Percentiles rank a stretch among this genome's conserved stretches.
These are phyloP conservation scores for Ceraclea dissimilis DNA, from an alignment of 2,888 invertebrate species.

Conservation along the genomic window DNA sequence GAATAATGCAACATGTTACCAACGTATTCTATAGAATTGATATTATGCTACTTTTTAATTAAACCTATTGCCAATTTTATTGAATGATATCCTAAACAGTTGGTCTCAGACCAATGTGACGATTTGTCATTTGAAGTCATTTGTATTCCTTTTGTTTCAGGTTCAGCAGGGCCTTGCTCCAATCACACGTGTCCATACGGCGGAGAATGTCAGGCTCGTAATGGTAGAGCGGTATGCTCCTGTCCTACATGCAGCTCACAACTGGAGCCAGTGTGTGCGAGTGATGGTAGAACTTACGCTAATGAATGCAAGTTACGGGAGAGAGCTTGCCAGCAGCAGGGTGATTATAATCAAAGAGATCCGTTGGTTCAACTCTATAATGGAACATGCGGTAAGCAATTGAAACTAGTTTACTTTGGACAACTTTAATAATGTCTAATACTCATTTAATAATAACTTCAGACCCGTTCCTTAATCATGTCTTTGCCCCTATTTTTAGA, in stretches of 20 bases:
- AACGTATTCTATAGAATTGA: too few species aligned
- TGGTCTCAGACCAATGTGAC: too few species aligned
- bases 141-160: constrained; percentile 33
- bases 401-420: too few species aligned
- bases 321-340: constrained; percentile 68
- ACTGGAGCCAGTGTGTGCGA: constrained; percentile 68
- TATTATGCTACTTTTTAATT: too few species aligned
- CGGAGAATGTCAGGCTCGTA: constrained; percentile 59
- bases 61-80: too few species aligned
- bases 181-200: constrained; percentile 54
- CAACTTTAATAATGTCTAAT: too few species aligned
- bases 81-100: too few species aligned
- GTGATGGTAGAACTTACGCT: constrained; percentile 71
- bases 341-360: constrained; percentile 56
- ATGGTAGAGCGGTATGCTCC: constrained; percentile 56
- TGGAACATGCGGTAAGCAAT: constrained; percentile 44
- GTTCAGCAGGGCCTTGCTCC: constrained; percentile 51
- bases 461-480: too few species aligned
- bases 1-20: too few species aligned
- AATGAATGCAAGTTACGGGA: constrained; percentile 77
- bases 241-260: constrained; percentile 70
- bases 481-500: too few species aligned
- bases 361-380: constrained; percentile 58
- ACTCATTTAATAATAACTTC: too few species aligned
- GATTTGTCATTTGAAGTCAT: too few species aligned